A percentile compares a stretch with the other conserved stretches of the same genome.
phyloP scores from a whole-genome alignment of 2,797 vertebrate genomes.

The Mastacembelus armatus region DNA sequence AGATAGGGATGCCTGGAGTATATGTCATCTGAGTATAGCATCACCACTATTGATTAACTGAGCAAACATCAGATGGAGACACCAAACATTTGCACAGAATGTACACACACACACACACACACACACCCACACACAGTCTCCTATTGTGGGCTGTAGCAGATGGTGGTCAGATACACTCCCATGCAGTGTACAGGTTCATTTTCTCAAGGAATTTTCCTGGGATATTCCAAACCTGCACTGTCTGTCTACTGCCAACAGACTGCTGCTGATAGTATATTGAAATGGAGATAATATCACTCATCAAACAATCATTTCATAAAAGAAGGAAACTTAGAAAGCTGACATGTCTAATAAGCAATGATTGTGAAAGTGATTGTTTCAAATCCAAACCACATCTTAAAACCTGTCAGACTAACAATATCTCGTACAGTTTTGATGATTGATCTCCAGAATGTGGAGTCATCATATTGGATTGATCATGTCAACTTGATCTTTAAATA shows the following conservation, averaged over 20 bases:
- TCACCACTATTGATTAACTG: conserved; percentile 73
- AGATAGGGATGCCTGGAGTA: conserved; percentile 65
- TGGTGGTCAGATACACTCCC: conserved; percentile 63
- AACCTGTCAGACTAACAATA: conserved; percentile 10
- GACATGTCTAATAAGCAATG: conserved; percentile 33
- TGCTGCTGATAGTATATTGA: conserved; percentile 57
- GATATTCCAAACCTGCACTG: conserved; percentile 43
- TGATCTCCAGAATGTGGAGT: conserved; percentile 21
- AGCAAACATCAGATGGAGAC: conserved; percentile 75
- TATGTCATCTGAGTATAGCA: conserved; percentile 69
- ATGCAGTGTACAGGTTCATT: conserved; percentile 44
- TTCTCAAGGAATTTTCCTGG: conserved; percentile 27
- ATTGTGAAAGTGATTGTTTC: conserved; percentile 28
- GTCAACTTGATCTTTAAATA: conserved; percentile 52
- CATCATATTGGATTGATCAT: conserved; percentile 39
- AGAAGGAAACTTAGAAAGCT: conserved; percentile 55
- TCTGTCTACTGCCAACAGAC: conserved; percentile 61
- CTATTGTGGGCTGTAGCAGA: conserved; percentile 49
- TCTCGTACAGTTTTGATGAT: conserved; percentile 43
- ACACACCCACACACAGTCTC: conserved; percentile 8
- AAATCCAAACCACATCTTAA: conserved; percentile 11
- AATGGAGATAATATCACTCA: conserved; percentile 66
- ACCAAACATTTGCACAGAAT: conserved; percentile 71
- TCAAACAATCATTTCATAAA: conserved; percentile 56
- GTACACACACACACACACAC: conserved; percentile 20